A percentile compares a stretch with the other conserved stretches of the same genome.
Evolutionary conservation across 2,888 invertebrate species (phyloP).

Genomic region (Tachina fera): DNA sequence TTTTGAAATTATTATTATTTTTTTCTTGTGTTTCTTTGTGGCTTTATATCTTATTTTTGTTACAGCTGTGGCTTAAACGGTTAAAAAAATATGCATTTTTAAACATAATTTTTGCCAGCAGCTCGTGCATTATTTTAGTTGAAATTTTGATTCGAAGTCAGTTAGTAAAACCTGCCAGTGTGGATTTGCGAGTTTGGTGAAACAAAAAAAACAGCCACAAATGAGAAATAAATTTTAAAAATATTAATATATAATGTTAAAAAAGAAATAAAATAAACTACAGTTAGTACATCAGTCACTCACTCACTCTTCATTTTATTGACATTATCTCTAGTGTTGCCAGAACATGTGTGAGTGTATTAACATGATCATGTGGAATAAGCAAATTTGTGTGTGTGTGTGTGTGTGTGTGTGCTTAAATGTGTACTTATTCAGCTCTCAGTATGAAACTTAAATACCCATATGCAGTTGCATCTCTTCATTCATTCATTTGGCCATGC

Average conservation of each 20-base stretch:
- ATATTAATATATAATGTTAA: neutral
- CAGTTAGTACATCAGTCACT: slow-evolving; percentile 21
- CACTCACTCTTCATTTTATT: slow-evolving; percentile 44
- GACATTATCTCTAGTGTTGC: slow-evolving; percentile 45
- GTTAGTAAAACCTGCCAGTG: slow-evolving; percentile 61
- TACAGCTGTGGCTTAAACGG: slow-evolving; percentile 49
- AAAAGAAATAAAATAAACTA: slow-evolving; percentile 12
- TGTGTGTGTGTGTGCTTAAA: neutral
- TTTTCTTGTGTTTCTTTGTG: neutral
- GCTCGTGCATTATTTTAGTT: slow-evolving; percentile 63
- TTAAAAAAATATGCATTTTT: slow-evolving; percentile 50
- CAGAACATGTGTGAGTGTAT: slow-evolving; percentile 57
- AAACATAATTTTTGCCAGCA: slow-evolving; percentile 59
- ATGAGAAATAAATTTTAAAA: neutral
- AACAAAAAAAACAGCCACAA: slow-evolving; percentile 15
- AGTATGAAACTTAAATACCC: slow-evolving; percentile 28
- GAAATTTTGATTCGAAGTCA: slow-evolving; percentile 67
- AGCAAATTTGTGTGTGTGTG: slow-evolving; percentile 53
- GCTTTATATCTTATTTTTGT: neutral
- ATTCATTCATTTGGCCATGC: slow-evolving; percentile 31
- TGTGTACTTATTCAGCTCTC: slow-evolving; percentile 14
- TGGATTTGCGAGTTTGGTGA: slow-evolving; percentile 30
- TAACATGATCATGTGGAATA: slow-evolving; percentile 26
- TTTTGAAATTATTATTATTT: slow-evolving; percentile 18
- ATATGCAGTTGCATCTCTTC: slow-evolving; percentile 7